Base-by-base conservation (phyloP, 1,140 invertebrate species). In the Thalassaphorura encarpata region DNA sequence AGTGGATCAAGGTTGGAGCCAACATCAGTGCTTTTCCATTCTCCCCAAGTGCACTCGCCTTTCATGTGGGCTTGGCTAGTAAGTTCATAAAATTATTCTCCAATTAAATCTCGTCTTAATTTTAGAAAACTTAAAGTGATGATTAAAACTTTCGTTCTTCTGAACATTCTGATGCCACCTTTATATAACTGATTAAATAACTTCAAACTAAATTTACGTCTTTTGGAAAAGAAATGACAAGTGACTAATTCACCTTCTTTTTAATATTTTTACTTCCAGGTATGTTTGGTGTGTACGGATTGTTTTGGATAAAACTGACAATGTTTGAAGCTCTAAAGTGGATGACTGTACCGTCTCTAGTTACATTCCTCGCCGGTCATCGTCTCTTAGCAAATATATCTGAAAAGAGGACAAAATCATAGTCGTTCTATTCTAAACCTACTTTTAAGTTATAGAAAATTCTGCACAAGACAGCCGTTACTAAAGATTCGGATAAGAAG, bases 1-100 rank as follows among this genome's bases (percentile, higher is more conserved):
- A 82, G 80, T 98, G 95, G 95, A 73, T 78, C 1, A 84, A 82
- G 68, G 78, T 98, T 60, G 87, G 91, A 54, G 79, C 92, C 21
- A 98, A 98, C 72, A 77, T 97, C 39, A 80, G 80, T 6, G 86
- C 87, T 69, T 87, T 96, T 67, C 83, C 84, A 1, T 70, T 85
- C 52, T 80, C 83, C 15, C 67, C 87, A 11, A 85, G 83, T 70
- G 84, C 89, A 3, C 67, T 96, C 49, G 77, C 84, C 39, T 98
- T 97, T 75, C 93, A 97, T 74, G 52, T 83, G 1, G 87, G 89
- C 57, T 78, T 95, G 40, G 79, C 76, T 68, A 79, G 83, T 84
- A 73, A 74, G 71, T 73, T n/a, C 33, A 36, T 36, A 36, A 36
- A 36, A 11, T 11, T 36, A n/a, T 11, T 60, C 59, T 24, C 6